These are phyloP conservation scores for Coregonus clupeaformis DNA, from an alignment of 2,113 vertebrate genomes.

Conservation along the genomic window DNA sequence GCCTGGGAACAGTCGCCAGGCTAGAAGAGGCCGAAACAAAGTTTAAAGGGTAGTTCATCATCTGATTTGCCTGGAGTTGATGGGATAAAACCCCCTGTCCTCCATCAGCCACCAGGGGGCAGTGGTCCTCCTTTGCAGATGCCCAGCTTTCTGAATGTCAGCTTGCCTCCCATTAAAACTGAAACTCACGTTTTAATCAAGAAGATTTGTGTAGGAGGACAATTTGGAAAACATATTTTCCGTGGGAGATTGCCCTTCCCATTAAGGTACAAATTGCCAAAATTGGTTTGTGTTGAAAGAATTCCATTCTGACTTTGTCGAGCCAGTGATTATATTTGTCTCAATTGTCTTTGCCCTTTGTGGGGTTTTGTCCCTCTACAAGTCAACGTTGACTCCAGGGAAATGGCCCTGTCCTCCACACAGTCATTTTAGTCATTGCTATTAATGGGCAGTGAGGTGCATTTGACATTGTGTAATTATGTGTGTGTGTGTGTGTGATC, in stretches of 20 bases:
- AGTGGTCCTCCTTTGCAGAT: slow-evolving; percentile 44
- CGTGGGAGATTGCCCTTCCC: slow-evolving; percentile 39
- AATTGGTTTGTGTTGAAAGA: slow-evolving; percentile 44
- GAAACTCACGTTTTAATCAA: slow-evolving; percentile 10
- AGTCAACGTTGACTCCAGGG: slow-evolving; percentile 18
- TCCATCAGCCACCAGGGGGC: slow-evolving; percentile 52
- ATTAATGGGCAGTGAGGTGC: slow-evolving; percentile 16
- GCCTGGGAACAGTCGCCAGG: too few species aligned
- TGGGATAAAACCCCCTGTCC: not conserved
- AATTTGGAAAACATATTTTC: slow-evolving; percentile 36
- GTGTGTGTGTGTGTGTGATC: too few species aligned
- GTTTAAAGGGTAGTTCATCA: too few species aligned
- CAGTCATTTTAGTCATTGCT: slow-evolving; percentile 36
- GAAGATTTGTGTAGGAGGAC: slow-evolving; percentile 42
- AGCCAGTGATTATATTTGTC: slow-evolving; percentile 50
- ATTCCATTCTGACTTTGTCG: slow-evolving; percentile 39
- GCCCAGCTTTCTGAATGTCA: not conserved
- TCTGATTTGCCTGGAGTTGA: too few species aligned
- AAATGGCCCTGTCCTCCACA: not conserved
- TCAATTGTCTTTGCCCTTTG: slow-evolving; percentile 48
- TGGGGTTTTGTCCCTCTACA: slow-evolving; percentile 21
- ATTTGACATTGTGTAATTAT: too few species aligned
- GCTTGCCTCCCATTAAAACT: not conserved
- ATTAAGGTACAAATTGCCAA: slow-evolving; percentile 60
- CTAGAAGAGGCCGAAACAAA: too few species aligned